Percentiles rank a stretch among this genome's conserved stretches.
Conservation (phyloP, 1,140 invertebrate genomes). For the Homarus americanus region DNA sequence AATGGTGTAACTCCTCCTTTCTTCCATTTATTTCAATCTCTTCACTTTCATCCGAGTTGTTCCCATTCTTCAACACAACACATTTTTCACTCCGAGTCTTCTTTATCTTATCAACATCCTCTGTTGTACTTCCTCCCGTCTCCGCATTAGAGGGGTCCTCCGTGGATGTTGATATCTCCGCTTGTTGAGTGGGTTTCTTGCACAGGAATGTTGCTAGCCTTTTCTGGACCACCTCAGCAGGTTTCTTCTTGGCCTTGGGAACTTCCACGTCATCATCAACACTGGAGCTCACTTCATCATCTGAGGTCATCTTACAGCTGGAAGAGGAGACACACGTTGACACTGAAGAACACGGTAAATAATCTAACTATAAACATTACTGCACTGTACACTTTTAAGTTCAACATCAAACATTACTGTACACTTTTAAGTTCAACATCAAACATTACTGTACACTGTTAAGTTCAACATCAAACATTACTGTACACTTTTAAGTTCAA, state of each 20-base stretch:
- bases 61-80: too few relatives aligned
- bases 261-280: conserved; percentile 40
- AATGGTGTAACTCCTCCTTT: background rate
- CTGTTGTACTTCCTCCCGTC: conserved; percentile 5
- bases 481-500: too few relatives aligned
- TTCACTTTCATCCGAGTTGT: background rate
- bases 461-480: too few relatives aligned
- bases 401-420: too few relatives aligned
- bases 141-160: conserved; percentile 4
- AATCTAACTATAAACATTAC: too few relatives aligned
- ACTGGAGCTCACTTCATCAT: conserved; percentile 47
- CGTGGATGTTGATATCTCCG: conserved; percentile 20
- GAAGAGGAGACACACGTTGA: background rate
- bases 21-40: background rate
- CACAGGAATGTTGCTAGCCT: background rate
- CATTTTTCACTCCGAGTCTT: background rate
- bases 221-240: background rate
- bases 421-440: too few relatives aligned
- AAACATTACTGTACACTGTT: too few relatives aligned
- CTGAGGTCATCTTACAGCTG: background rate
- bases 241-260: conserved; percentile 29
- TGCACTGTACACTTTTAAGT: too few relatives aligned
- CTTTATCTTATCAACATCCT: background rate
- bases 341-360: too few relatives aligned
- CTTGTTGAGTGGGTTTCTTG: conserved; percentile 32